A percentile compares a stretch with the other conserved stretches of the same genome.
Evolutionary conservation across 2,113 vertebrate genomes (phyloP).

Genomic region (Falco punctatus): DNA sequence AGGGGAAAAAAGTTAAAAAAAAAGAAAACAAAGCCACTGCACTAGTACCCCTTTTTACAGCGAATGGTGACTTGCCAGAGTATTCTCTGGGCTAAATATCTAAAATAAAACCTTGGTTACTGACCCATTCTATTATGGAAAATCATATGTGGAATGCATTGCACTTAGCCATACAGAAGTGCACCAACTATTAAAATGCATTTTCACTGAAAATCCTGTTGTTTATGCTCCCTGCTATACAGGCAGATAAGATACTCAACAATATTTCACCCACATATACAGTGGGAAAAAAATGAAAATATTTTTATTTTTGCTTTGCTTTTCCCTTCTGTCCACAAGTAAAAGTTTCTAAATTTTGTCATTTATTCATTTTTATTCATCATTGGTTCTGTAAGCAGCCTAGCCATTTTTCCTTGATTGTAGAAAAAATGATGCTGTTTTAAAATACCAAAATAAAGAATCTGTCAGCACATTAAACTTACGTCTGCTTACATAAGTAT

Average conservation of each 20-base stretch:
- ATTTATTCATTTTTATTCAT: background rate
- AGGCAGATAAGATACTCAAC: background rate
- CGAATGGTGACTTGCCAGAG: background rate
- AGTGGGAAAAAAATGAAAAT: background rate
- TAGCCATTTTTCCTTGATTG: background rate
- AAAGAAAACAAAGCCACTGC: background rate
- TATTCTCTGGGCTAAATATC: background rate
- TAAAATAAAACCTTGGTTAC: background rate
- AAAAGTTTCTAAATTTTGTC: background rate
- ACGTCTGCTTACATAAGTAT: background rate
- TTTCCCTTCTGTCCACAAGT: background rate
- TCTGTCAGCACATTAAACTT: background rate
- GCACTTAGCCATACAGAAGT: background rate
- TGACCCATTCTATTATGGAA: background rate
- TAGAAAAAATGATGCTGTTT: background rate
- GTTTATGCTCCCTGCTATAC: background rate
- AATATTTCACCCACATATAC: fast-evolving
- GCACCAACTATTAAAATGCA: background rate
- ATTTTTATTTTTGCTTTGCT: background rate
- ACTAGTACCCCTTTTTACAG: background rate
- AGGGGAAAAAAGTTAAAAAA: background rate
- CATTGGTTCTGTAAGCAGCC: background rate
- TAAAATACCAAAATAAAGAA: background rate
- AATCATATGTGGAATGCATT: background rate
- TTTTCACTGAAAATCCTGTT: background rate